Evolutionary conservation across 2,113 vertebrate species (phyloP).

Genomic region (Vidua chalybeata): DNA sequence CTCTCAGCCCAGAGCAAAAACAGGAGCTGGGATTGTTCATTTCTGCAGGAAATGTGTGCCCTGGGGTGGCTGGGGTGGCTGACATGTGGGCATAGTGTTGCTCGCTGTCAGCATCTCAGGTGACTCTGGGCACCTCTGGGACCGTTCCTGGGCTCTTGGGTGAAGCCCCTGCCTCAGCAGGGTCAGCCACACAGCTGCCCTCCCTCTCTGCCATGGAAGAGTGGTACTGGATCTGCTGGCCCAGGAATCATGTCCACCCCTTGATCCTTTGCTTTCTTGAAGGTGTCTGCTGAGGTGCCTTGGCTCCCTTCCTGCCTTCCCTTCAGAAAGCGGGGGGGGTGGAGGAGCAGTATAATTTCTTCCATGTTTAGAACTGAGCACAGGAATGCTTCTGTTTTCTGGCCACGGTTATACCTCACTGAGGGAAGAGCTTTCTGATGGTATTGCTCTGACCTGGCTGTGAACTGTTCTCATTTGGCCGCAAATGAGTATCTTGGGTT

Average conservation of each 20-base stretch:
- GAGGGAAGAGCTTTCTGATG: conserved; percentile 26
- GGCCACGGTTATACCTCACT: background rate
- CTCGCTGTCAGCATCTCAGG: background rate
- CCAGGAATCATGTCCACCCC: background rate
- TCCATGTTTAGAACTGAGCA: background rate
- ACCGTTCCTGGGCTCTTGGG: fast-evolving
- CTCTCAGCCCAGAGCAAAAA: background rate
- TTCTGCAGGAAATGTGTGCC: fast-evolving
- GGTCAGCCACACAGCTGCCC: background rate
- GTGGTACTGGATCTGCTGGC: background rate
- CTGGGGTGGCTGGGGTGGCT: fast-evolving
- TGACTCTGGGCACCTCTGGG: background rate
- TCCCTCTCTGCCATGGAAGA: background rate
- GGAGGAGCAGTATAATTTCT: background rate
- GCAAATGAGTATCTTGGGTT: background rate
- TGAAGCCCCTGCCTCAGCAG: background rate
- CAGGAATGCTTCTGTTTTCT: conserved; percentile 56
- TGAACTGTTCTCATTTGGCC: conserved; percentile 37
- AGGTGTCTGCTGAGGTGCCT: background rate
- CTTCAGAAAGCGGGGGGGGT: background rate
- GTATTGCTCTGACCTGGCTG: conserved; percentile 51
- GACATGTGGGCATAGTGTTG: background rate
- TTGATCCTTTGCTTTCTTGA: background rate
- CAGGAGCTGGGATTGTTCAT: fast-evolving
- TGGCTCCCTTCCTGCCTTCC: background rate